phyloP scores from a whole-genome alignment of 1,140 invertebrate genomes.

The Cherax destructor region DNA sequence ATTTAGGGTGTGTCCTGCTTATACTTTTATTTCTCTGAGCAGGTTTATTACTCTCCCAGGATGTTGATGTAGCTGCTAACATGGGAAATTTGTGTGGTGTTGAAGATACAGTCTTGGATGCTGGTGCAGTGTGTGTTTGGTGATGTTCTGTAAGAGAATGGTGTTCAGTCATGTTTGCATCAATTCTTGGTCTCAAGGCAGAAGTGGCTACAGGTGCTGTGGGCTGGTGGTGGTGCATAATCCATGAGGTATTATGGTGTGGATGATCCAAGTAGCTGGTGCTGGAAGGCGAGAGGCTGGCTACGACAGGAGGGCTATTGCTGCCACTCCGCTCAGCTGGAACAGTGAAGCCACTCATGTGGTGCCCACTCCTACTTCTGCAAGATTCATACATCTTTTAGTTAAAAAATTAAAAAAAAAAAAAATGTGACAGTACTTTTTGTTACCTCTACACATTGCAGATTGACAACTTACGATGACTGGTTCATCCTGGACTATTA shows the following conservation, averaged over 20 bases:
- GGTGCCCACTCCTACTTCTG: neutral
- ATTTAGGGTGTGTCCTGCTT: neutral
- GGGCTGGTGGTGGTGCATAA: neutral
- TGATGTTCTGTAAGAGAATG: neutral
- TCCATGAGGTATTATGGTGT: neutral
- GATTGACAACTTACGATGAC: too few species aligned
- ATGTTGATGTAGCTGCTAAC: neutral
- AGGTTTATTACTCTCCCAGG: neutral
- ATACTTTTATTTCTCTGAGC: neutral
- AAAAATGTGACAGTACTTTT: too few species aligned
- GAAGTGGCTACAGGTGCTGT: neutral
- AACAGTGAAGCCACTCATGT: neutral
- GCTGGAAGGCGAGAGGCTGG: slow-evolving; percentile 10
- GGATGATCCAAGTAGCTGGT: neutral
- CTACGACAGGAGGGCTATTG: slow-evolving; percentile 7
- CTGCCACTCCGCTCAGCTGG: neutral
- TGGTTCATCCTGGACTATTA: too few species aligned
- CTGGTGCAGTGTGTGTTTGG: neutral
- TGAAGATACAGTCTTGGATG: neutral
- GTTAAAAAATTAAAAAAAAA: neutral
- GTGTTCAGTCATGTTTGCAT: neutral
- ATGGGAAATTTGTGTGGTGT: neutral
- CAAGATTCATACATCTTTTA: neutral
- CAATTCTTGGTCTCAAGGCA: neutral
- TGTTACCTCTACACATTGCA: too few species aligned